phyloP scores from a whole-genome alignment of 37 sponge, comb jelly and placozoan genomes.

The Axinella damicornis region DNA sequence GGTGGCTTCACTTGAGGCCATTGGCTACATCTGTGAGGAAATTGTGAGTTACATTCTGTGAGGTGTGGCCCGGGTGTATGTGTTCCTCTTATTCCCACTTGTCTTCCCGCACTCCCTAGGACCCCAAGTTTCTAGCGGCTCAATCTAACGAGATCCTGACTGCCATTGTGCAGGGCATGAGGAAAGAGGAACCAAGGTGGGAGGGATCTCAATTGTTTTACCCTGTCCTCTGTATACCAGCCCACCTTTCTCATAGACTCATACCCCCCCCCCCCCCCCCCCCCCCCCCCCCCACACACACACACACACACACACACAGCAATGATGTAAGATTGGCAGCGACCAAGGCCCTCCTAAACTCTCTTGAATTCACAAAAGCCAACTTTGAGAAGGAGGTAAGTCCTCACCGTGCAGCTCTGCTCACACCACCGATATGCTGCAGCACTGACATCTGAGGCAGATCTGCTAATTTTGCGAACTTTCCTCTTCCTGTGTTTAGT shows the following conservation, averaged over 20 bases:
- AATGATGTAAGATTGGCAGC: slow-evolving; percentile 86
- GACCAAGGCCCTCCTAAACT: slow-evolving; percentile 90
- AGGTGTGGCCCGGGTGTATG: no score
- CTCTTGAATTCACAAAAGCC: slow-evolving; percentile 95
- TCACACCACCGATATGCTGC: no score
- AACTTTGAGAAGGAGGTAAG: slow-evolving; percentile 96
- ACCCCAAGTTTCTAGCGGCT: slow-evolving; percentile 41
- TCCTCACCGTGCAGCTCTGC: neutral
- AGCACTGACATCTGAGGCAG: no score
- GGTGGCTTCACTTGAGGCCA: slow-evolving; percentile 94
- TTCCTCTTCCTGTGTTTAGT: slow-evolving; percentile 28
- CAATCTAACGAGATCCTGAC: slow-evolving; percentile 94
- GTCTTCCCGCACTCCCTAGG: slow-evolving; percentile 10
- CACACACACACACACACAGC: slow-evolving; percentile 38
- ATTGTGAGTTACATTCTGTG: no score
- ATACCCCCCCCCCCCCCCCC: no score
- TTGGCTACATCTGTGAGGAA: slow-evolving; percentile 95
- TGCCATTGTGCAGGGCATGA: slow-evolving; percentile 97
- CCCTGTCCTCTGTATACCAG: neutral
- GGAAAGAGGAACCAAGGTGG: slow-evolving; percentile 95
- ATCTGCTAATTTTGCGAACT: no score
- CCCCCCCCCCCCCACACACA: neutral
- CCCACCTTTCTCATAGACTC: neutral
- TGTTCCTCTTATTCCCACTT: no score
- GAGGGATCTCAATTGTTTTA: neutral